phyloP scores from a whole-genome alignment of 2,888 invertebrate species.

The Phlogophora meticulosa region DNA sequence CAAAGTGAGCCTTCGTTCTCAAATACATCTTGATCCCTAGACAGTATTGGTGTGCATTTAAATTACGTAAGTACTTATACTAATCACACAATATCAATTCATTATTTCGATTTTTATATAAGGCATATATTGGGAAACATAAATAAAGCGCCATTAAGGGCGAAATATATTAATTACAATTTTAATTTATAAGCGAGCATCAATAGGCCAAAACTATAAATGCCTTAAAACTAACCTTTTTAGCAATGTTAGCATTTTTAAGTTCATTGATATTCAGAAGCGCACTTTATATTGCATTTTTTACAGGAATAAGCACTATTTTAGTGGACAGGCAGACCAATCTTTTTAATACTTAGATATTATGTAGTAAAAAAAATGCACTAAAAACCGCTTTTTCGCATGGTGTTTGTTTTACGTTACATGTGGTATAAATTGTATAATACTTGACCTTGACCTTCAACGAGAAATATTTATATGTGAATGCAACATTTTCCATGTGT shows the following conservation, averaged over 20 bases:
- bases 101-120: conserved; percentile 18
- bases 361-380: no score
- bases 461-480: not conserved
- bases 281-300: not conserved
- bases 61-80: conserved; percentile 1
- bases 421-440: not conserved
- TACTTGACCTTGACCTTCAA: conserved; percentile 22
- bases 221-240: no score
- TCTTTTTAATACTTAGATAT: not conserved
- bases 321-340: not conserved
- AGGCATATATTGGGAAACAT: not conserved
- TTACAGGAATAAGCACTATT: not conserved
- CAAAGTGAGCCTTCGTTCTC: no score
- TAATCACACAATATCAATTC: conserved; percentile 17
- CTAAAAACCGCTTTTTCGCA: not conserved
- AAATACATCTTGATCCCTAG: no score
- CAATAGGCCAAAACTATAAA: not conserved
- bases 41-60: not conserved
- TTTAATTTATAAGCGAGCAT: not conserved
- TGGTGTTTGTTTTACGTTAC: not conserved
- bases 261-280: no score
- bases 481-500: not conserved
- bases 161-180: no score
- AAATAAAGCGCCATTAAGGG: not conserved
- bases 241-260: no score